Evolutionary conservation across 2,888 invertebrate genomes (phyloP), one percentile per base, ranked within the genome.

Genomic region (Crossocerus cetratus): DNA sequence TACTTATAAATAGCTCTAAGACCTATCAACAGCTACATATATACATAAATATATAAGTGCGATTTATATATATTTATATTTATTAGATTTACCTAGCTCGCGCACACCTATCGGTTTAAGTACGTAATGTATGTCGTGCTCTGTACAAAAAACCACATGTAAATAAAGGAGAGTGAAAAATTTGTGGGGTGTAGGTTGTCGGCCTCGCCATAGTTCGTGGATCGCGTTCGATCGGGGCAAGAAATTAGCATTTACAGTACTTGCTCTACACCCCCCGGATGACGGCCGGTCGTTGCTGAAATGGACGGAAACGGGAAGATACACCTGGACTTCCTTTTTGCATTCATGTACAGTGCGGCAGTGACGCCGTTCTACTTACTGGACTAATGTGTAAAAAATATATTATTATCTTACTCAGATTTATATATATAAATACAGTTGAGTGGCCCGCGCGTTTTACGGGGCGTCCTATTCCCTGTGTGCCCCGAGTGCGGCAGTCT

Each of bases 1-100:
- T 83, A 82, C 84, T 87, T 87, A 87, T 85, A 86, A 83, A 84
- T 87, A 88, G 83, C 74, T 80, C 80, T 80, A 82, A 76, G 77
- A 74, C 79, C 74, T 87, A 85, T 83, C 82, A 83, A 86, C 80
- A 87, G 80, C 81, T 78, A 49, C 16, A 49, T 49, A 49, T 49
- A 49, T 49, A 49, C 49, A 49, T 49, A 49, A 49, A 49, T 49
- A 49, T 49, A 49, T n/a, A 49, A 14, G 49, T 16, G 49, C 49
- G 32, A 49, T 49, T 16, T 49, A 49, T 49, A 49, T 49, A 16
- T 80, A 72, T 77, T 66, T 77, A 72, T 80, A 72, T 76, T 76
- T 74, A 74, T 63, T 74, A 69, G 63, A 74, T 74, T 66, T 61
- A 75, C 74, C 69, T 77, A 74, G 56, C 53, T 77, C 68, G 72